Evolutionary conservation across 1,140 invertebrate genomes (phyloP), one percentile per base, ranked within the genome.

Genomic region (Lethrus apterus): DNA sequence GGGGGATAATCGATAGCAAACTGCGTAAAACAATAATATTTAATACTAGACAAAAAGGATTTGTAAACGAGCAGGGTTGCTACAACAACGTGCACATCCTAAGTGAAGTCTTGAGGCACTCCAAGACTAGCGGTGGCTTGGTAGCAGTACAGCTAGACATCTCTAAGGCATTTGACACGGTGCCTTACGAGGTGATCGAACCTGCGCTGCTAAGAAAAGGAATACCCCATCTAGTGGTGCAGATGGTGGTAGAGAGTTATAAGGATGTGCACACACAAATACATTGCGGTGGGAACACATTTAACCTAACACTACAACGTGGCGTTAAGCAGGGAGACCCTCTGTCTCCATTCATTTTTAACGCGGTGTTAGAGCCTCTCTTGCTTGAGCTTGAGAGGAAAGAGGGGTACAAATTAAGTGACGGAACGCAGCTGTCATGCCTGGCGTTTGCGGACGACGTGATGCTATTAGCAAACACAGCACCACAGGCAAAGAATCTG

Each of bases 121-220:
- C n/a, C 29, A 11, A 31, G 29, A 11, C 14, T 31, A 31, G 3
- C 29, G 15, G 7, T n/a, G 15, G 26, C 9, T 35, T 50, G 44
- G 44, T 48, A 15, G 41, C 41, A 45, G 41, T 45, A 18, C 40
- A 45, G 29, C 18, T 48, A n/a, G 47, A 65, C 31, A 20, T 66
- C 0, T 31, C 40, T n/a, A 63, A 61, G 20, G 67, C 67, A 3
- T 68, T 68, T 40, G 62, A 66, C 17, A 55, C 58, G 5, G 52
- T 67, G 0, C 49, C 56, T 1, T 62, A 62, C n/a, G n/a, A n/a
- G n/a, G n/a, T n/a, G n/a, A n/a, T n/a, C n/a, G n/a, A n/a, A n/a
- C n/a, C n/a, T n/a, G n/a, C n/a, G n/a, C 41, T 48, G 41, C 20
- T 9, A 8, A 14, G 10, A n/a, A 48, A 48, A 34, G 47, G 47